Base-by-base conservation (phyloP, 2,113 vertebrate genomes). In the Pipra filicauda region DNA sequence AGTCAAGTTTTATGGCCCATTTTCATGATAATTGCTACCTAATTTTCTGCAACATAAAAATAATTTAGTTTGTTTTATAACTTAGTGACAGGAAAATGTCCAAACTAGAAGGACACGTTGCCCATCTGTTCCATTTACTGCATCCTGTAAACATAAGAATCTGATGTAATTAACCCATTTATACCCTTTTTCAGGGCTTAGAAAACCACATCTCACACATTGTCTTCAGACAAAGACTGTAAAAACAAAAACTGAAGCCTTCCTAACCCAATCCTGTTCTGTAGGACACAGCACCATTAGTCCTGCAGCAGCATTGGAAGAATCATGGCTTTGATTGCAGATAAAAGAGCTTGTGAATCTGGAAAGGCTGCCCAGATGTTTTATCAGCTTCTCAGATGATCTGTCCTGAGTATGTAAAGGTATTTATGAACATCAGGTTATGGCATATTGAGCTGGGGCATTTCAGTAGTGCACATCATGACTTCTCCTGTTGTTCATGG, bases 41-140 rank as follows among this genome's bases (percentile, higher is more conserved):
- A 82, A 93, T 96, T 96, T 97, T 95, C 93, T 93, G 90, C 70
- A 89, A 86, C 94, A 88, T 95, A 93, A 97, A 96, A 97, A 88
- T 78, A 93, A 94, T 95, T 85, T 13, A 13, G 88, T 80, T 94
- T 94, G 88, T 49, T 97, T 96, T 96, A 95, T 91, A 93, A 93
- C 82, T 85, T 90, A 88, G 91, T 82, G 79, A 93, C 91, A 93
- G 88, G 76, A 78, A 91, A 74, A 93, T 65, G 78, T 87, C 97
- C 92, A 46, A 89, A 46, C 52, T 86, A 80, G 83, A 72, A 92
- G 94, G 94, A 91, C 90, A 55, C 15, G 11, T 33, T 87, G 66
- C 83, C 96, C 88, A 91, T 96, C 97, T 95, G 96, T 94, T 95
- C 93, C 89, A 85, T 96, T 95, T 96, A 93, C 41, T 93, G 72